Evolutionary conservation across 2,113 vertebrate species (phyloP).

Genomic region (Mesoclemmys tuberculata): DNA sequence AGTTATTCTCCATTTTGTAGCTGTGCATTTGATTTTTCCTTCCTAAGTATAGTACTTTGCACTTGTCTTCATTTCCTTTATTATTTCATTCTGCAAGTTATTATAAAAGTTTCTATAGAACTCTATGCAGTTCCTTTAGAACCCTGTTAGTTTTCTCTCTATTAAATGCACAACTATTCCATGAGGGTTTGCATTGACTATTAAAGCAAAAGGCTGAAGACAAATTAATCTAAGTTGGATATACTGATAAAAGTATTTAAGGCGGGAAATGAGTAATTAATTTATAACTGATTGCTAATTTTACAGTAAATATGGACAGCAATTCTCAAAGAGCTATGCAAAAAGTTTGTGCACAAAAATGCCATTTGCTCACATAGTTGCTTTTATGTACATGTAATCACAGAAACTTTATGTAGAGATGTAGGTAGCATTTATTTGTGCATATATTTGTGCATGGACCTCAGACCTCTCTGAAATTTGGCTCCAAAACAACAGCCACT

Average conservation of each 20-base stretch:
- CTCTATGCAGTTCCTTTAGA: conserved; percentile 43
- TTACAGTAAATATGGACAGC: conserved; percentile 52
- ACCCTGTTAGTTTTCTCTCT: not conserved
- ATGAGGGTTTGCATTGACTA: conserved; percentile 23
- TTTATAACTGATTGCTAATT: conserved; percentile 50
- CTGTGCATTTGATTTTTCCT: too few species aligned
- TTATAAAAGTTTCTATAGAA: conserved; percentile 39
- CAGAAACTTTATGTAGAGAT: not conserved
- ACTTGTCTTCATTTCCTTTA: not conserved
- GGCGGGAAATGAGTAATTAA: conserved; percentile 55
- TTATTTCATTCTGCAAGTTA: conserved; percentile 8
- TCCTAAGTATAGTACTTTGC: too few species aligned
- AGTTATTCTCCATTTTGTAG: too few species aligned
- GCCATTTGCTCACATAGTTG: not conserved
- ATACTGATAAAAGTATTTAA: conserved; percentile 54
- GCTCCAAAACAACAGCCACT: conserved; percentile 9
- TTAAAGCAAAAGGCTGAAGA: conserved; percentile 54
- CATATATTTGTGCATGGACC: not conserved
- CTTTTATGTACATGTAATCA: conserved; percentile 12
- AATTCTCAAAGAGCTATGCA: conserved; percentile 35
- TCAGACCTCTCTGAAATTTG: not conserved
- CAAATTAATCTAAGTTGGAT: conserved; percentile 52
- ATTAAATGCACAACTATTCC: conserved; percentile 54
- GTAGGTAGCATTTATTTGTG: not conserved
- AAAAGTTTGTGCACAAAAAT: conserved; percentile 7